Base-by-base conservation (phyloP, 1,140 invertebrate species). In the Drosophila burlai region DNA sequence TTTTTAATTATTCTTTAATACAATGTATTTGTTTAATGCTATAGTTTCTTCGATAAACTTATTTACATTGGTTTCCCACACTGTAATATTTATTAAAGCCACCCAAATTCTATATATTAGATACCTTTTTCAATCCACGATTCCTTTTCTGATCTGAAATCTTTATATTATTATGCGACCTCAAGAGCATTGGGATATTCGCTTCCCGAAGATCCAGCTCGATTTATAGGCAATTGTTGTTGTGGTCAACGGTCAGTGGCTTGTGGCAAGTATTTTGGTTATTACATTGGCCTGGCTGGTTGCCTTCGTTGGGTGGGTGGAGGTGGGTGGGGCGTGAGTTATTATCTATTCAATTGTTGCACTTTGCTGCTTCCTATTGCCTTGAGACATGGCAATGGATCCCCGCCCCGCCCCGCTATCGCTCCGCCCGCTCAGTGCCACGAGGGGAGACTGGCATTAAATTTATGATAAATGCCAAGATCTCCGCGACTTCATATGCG, bases 341-440 rank as follows among this genome's bases (percentile, higher is more conserved):
- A 92, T 92, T 92, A 92, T 92, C 91, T 92, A 92, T 92, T 92
- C 91, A 92, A 92, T 92, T 92, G 91, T 89, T 90, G 82, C 83
- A 89, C 77, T 91, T 91, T 74, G 69, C 69, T 87, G 87, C 78
- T 91, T 91, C 81, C 78, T 81, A 79, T 79, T 75, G 62, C 83
- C 79, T 72, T 69, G 45, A 66, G 80, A 61, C 31, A 62, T 66
- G 73, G 61, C 73, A 59, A 50, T 76, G 52, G 45, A 50, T 34
- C 42, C 47, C 42, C 42, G 29, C 31, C 21, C 55, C 46, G 38
- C 43, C 21, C 55, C 46, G 38, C 43, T n/a, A 46, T 21, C 31
- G 18, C 47, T 50, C 58, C 52, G 61, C 16, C 47, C 16, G 47
- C 47, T 11, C 43, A 34, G 31, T 29, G 45, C 31, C 58, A 9